Evolutionary conservation across 1,140 invertebrate species (phyloP).

Genomic region (Apis dorsata): DNA sequence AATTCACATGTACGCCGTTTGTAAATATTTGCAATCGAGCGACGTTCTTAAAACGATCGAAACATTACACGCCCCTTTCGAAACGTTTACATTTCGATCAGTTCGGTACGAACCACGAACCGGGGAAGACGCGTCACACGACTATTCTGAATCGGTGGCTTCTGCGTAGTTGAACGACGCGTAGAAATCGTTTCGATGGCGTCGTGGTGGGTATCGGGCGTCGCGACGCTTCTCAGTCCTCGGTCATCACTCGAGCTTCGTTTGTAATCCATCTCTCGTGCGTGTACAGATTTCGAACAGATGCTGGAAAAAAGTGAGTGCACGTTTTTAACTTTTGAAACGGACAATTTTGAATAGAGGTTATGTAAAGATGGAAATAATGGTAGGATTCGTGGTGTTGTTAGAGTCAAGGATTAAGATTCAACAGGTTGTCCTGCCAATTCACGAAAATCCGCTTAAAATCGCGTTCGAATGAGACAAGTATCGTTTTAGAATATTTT

Average conservation of each 20-base stretch:
- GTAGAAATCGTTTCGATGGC: constrained; percentile 65
- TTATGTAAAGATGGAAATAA: too few relatives aligned
- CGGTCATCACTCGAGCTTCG: constrained; percentile 69
- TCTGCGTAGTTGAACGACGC: constrained; percentile 51
- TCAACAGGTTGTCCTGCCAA: constrained; percentile 63
- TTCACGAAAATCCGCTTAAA: constrained; percentile 21
- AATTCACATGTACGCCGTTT: too few relatives aligned
- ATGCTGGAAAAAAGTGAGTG: constrained; percentile 80
- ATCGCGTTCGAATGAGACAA: background rate
- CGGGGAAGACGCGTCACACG: background rate
- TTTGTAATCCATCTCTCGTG: constrained; percentile 14
- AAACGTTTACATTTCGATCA: too few relatives aligned
- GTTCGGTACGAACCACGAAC: background rate
- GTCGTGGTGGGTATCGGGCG: constrained; percentile 65
- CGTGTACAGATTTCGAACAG: constrained; percentile 43
- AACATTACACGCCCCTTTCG: too few relatives aligned
- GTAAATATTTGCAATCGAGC: too few relatives aligned
- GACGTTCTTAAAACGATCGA: too few relatives aligned
- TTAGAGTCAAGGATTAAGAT: constrained; percentile 34
- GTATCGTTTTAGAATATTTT: too few relatives aligned
- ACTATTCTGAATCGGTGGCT: constrained; percentile 46
- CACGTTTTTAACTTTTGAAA: too few relatives aligned
- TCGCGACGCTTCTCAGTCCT: constrained; percentile 77
- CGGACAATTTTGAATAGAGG: too few relatives aligned
- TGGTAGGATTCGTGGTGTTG: background rate